phyloP scores from a whole-genome alignment of 2,113 vertebrate genomes.

The Rhadina sibilatrix region DNA sequence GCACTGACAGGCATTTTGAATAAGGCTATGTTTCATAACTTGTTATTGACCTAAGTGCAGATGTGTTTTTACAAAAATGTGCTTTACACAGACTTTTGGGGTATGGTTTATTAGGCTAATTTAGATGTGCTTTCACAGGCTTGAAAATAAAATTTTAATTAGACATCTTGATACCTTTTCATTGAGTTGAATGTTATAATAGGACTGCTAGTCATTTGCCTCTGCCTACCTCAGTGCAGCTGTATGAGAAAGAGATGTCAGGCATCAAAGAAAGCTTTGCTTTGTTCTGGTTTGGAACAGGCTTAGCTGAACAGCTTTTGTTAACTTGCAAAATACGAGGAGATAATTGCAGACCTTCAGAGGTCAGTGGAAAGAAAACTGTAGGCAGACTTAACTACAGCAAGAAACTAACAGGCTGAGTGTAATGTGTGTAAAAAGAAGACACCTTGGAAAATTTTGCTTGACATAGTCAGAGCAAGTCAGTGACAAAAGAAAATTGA shows the following conservation, averaged over 20 bases:
- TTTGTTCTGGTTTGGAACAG: not conserved
- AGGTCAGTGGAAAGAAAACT: not conserved
- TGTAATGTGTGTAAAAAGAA: not conserved
- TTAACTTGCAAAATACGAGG: not conserved
- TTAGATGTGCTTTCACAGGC: not conserved
- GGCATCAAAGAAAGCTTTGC: not conserved
- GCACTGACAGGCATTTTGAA: not conserved
- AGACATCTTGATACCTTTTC: not conserved
- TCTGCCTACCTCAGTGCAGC: not conserved
- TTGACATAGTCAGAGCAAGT: not conserved
- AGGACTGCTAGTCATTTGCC: not conserved
- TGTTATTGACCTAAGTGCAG: not conserved
- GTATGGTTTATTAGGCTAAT: not conserved
- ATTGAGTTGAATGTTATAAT: not conserved
- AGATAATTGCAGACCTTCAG: not conserved
- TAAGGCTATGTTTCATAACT: not conserved
- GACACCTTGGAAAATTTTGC: not conserved
- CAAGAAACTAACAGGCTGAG: not conserved
- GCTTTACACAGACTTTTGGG: not conserved
- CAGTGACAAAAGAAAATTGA: not conserved
- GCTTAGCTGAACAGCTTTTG: not conserved
- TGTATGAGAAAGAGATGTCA: not conserved
- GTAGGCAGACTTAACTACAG: not conserved
- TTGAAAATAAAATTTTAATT: not conserved
- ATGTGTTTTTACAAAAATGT: not conserved